Evolutionary conservation across 2,888 invertebrate genomes (phyloP).

Genomic region (Xestobium rufovillosum): DNA sequence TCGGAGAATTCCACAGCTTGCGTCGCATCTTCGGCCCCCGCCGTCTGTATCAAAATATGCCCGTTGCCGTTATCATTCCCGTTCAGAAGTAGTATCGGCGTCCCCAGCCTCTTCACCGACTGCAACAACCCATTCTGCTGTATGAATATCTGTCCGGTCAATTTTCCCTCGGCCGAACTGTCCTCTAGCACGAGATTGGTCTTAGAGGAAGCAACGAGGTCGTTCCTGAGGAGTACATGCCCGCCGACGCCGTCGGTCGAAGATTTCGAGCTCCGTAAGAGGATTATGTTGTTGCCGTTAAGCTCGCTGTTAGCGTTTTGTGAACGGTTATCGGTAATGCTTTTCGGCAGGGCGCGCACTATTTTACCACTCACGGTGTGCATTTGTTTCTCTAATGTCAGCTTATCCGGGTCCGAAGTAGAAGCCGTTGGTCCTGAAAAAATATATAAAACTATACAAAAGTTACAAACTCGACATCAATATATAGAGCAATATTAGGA

Average conservation of each 20-base stretch:
- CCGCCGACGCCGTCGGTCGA: slow-evolving; percentile 34
- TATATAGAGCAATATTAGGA: no score
- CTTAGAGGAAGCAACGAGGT: slow-evolving; percentile 27
- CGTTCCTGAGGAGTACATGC: slow-evolving; percentile 37
- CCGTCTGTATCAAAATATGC: slow-evolving; percentile 37
- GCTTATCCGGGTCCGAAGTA: no score
- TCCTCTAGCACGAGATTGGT: slow-evolving; percentile 34
- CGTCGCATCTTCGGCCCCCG: slow-evolving; percentile 29
- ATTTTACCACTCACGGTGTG: slow-evolving; percentile 34
- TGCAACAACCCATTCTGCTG: slow-evolving; percentile 40
- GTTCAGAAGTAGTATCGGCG: slow-evolving; percentile 39
- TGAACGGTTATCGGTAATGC: slow-evolving; percentile 26
- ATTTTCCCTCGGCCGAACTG: slow-evolving; percentile 30
- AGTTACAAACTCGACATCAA: no score
- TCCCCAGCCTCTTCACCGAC: slow-evolving; percentile 38
- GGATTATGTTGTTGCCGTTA: slow-evolving; percentile 37
- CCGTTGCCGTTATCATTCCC: slow-evolving; percentile 37
- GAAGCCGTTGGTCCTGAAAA: no score
- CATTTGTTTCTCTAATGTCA: slow-evolving; percentile 27
- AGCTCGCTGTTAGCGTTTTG: slow-evolving; percentile 26
- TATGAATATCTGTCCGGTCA: slow-evolving; percentile 36
- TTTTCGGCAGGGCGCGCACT: slow-evolving; percentile 28
- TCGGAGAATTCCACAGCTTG: slow-evolving; percentile 23
- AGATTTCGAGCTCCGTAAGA: slow-evolving; percentile 35
- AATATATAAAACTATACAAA: no score